Evolutionary conservation across 2,888 invertebrate species (phyloP).

Genomic region (Drosophila bunnanda): DNA sequence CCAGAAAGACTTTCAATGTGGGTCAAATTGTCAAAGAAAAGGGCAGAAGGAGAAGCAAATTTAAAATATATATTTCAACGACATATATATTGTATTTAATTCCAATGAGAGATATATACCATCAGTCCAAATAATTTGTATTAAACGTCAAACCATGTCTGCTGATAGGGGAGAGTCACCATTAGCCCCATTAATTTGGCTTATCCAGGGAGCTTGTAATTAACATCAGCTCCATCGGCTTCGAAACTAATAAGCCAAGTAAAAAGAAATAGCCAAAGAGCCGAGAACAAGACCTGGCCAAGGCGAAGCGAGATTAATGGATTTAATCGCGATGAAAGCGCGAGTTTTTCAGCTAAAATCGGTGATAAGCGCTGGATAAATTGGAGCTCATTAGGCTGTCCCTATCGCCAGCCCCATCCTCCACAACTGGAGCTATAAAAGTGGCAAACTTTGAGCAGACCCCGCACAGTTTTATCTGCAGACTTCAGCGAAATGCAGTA

Average conservation of each 20-base stretch:
- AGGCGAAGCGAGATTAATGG: conserved; percentile 60
- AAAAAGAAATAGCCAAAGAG: not conserved
- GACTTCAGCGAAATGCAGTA: conserved; percentile 12
- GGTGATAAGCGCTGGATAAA: conserved; percentile 63
- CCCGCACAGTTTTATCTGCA: conserved; percentile 16
- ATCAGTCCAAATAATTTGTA: too few relatives aligned
- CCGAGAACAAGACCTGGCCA: conserved; percentile 30
- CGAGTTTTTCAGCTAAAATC: conserved; percentile 38
- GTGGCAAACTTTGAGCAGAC: not conserved
- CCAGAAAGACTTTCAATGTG: not conserved
- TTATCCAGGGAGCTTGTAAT: conserved; percentile 35
- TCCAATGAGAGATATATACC: too few relatives aligned
- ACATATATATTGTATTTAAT: too few relatives aligned
- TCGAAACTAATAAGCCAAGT: conserved; percentile 19
- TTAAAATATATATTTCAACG: too few relatives aligned
- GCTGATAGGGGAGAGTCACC: not conserved
- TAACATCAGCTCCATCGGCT: conserved; percentile 31
- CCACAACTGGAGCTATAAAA: conserved; percentile 27
- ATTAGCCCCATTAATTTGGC: conserved; percentile 35
- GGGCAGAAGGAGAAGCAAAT: too few relatives aligned
- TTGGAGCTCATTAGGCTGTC: conserved; percentile 60
- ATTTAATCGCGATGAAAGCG: conserved; percentile 72
- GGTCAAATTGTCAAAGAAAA: conserved; percentile 32
- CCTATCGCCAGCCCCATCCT: not conserved
- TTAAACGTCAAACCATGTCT: not conserved